Conservation (phyloP, 2,888 invertebrate species). For the Unio delphinus region DNA sequence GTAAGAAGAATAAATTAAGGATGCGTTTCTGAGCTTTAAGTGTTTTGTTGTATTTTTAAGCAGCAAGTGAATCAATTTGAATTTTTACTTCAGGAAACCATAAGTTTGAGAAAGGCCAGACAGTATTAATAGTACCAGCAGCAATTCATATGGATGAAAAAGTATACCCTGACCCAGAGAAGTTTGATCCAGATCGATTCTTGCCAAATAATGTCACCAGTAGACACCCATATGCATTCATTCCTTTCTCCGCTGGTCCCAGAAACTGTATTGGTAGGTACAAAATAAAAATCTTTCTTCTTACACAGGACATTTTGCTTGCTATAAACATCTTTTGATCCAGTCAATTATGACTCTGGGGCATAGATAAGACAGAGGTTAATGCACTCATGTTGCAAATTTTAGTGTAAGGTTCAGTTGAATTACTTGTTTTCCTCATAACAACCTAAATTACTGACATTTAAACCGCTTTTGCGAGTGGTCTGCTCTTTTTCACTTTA, state of each 20-base stretch:
- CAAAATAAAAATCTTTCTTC: background rate
- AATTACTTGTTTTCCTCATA: no score
- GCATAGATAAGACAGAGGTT: no score
- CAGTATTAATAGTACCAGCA: constrained; percentile 45
- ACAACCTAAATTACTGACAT: no score
- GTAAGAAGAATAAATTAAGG: background rate
- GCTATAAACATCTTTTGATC: no score
- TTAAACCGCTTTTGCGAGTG: no score
- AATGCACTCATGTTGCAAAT: no score
- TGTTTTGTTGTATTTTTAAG: background rate
- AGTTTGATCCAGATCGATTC: constrained; percentile 86
- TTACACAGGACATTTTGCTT: background rate
- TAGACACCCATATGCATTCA: constrained; percentile 77
- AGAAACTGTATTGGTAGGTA: constrained; percentile 73
- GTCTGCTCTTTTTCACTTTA: no score
- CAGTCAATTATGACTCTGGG: no score
- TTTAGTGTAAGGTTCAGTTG: no score
- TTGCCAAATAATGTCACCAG: constrained; percentile 81
- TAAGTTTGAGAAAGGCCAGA: constrained; percentile 55
- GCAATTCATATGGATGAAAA: constrained; percentile 77
- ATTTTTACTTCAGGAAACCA: constrained; percentile 29
- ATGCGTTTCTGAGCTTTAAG: background rate
- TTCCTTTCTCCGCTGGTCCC: constrained; percentile 73
- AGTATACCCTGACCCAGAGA: constrained; percentile 79
- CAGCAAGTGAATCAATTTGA: background rate